Base-by-base conservation (phyloP, 2,888 invertebrate genomes). In the Nycteola revayana region DNA sequence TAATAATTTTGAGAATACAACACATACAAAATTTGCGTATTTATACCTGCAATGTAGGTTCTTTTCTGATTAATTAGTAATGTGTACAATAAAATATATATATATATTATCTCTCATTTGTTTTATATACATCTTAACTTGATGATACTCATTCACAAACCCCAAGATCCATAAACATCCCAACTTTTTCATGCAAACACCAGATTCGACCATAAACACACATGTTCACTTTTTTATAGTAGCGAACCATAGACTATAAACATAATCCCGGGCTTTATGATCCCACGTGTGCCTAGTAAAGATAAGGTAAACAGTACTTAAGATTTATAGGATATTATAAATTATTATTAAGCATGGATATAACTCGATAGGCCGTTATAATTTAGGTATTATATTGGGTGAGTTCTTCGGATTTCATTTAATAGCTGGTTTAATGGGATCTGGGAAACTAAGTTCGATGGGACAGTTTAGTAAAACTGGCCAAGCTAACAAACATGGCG, bases 281-380 rank as follows among this genome's bases (percentile, higher is more conserved):
- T 45, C 37, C 28, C 47, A 31, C 52, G 57, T 50, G 57, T 62
- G 62, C 51, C 42, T 40, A 41, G 42, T 58, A 56, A 53, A 61
- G 51, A 53, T 60, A 60, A 60, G 40, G 58, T 58, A 58, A 58
- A 58, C 52, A 56, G 36, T 30, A 33, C 42, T 50, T 32, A 26
- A 42, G 42, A 62, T 61, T 61, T 62, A 61, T 60, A 44, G 47
- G 35, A 32, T 39, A 47, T 53, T 62, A 53, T 62, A 62, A 58
- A 60, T 60, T 60, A 47, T 54, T 47, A 49, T 53, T 62, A 58
- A 49, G 45, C 41, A 49, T 46, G 49, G 36, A 34, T 45, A 48
- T 28, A 36, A 35, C 32, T 49, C 57, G 47, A 55, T 53, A 33
- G 49, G 28, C 20, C 31, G 42, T 49, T 43, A 49, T 53, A 49